Evolutionary conservation across 2,888 invertebrate genomes (phyloP).

Genomic region (Ennomos erosarius): DNA sequence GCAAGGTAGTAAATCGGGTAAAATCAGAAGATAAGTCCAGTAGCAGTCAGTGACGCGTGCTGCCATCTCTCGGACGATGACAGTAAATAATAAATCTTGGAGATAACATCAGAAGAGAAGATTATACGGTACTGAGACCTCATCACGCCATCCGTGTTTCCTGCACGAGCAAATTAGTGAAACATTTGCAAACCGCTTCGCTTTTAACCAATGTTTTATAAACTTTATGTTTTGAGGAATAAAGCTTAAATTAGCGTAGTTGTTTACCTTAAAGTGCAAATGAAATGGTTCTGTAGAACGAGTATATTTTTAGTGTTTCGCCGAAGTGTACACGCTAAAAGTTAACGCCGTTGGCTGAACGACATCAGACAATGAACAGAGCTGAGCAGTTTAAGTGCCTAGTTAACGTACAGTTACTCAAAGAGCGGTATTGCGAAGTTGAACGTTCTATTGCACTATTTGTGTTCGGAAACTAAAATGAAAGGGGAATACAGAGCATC

Average conservation of each 20-base stretch:
- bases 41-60: conserved; percentile 77
- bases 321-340: conserved; percentile 68
- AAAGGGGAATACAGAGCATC: not conserved
- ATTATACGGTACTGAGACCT: conserved; percentile 81
- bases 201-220: conserved; percentile 45
- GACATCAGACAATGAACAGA: conserved; percentile 73
- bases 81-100: conserved; percentile 81
- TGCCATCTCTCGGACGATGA: conserved; percentile 82
- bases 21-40: conserved; percentile 64
- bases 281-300: conserved; percentile 54
- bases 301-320: conserved; percentile 80
- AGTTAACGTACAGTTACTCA: conserved; percentile 62
- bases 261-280: conserved; percentile 22
- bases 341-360: conserved; percentile 66
- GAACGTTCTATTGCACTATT: conserved; percentile 33
- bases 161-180: conserved; percentile 82
- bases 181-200: conserved; percentile 65
- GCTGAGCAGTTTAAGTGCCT: conserved; percentile 63
- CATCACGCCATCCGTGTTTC: conserved; percentile 82
- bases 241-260: conserved; percentile 51
- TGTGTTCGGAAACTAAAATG: conserved; percentile 3
- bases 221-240: conserved; percentile 45
- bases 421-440: conserved; percentile 45
- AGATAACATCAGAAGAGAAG: conserved; percentile 83
- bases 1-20: conserved; percentile 53